These are phyloP conservation scores for Mirza zaza DNA, from an alignment of 2,113 vertebrate genomes.

Conservation along the genomic window DNA sequence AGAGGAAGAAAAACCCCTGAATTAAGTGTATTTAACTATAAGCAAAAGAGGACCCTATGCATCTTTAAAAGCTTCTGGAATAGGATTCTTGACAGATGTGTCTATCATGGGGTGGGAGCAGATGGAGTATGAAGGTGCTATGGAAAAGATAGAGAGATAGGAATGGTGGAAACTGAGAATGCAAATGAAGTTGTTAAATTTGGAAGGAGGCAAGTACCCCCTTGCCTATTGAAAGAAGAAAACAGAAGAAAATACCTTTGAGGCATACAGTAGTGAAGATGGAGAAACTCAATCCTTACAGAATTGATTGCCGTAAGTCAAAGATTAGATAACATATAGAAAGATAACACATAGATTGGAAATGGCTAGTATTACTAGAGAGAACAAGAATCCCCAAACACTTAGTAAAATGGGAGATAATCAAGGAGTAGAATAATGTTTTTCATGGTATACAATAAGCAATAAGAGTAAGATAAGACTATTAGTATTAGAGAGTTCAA, in stretches of 20 bases:
- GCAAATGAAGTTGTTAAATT: neutral
- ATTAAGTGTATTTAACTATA: neutral
- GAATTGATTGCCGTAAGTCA: neutral
- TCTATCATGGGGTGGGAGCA: neutral
- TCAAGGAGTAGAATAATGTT: neutral
- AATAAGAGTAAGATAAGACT: neutral
- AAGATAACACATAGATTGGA: neutral
- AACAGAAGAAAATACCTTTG: neutral
- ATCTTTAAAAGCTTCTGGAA: neutral
- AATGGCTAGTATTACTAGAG: neutral
- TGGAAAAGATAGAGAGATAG: neutral
- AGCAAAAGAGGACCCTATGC: neutral
- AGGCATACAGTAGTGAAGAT: neutral
- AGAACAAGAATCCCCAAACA: neutral
- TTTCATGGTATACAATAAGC: neutral
- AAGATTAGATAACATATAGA: neutral
- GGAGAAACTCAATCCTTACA: neutral
- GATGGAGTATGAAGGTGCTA: neutral
- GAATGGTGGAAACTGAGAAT: neutral
- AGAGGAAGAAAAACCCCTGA: neutral
- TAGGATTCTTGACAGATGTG: neutral
- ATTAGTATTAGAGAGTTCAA: neutral
- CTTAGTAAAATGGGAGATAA: neutral
- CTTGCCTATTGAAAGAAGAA: neutral
- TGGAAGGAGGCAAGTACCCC: neutral